Evolutionary conservation across 2,113 vertebrate species (phyloP).

Genomic region (Microtus richardsoni): DNA sequence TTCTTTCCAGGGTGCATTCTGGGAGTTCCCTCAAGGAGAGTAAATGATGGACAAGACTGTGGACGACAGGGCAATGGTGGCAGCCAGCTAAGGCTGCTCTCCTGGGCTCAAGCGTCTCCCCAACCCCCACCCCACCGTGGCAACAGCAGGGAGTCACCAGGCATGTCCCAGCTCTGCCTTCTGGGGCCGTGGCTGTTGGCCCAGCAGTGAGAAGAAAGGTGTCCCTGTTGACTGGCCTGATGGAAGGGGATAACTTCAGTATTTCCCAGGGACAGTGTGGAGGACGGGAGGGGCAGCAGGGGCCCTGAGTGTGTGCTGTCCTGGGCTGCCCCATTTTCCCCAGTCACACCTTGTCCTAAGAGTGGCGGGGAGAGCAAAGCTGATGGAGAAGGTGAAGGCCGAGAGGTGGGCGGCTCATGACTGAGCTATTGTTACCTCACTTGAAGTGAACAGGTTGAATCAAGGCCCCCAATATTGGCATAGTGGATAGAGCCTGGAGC

Average conservation of each 20-base stretch:
- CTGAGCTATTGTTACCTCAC: neutral
- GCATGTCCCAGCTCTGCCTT: constrained; percentile 44
- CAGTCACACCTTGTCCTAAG: neutral
- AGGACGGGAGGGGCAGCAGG: neutral
- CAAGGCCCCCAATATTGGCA: neutral
- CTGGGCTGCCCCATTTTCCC: neutral
- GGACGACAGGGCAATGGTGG: neutral
- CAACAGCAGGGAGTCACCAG: constrained; percentile 3
- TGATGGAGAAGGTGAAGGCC: neutral
- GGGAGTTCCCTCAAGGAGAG: neutral
- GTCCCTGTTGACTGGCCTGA: constrained; percentile 20
- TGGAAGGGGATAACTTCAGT: neutral
- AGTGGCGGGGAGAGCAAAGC: neutral
- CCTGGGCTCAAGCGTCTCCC: neutral
- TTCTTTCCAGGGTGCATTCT: neutral
- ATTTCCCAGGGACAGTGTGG: constrained; percentile 6
- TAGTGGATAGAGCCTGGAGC: neutral
- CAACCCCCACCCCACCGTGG: neutral
- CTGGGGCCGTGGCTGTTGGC: constrained; percentile 45
- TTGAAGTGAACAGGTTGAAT: neutral
- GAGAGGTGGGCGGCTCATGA: neutral
- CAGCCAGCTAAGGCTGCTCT: neutral
- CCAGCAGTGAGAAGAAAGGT: constrained; percentile 68
- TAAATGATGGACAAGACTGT: neutral
- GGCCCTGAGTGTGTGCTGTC: neutral